Conservation (phyloP, 37 sponge, comb jelly and placozoan genomes). For the Cliona cf. orientalis region DNA sequence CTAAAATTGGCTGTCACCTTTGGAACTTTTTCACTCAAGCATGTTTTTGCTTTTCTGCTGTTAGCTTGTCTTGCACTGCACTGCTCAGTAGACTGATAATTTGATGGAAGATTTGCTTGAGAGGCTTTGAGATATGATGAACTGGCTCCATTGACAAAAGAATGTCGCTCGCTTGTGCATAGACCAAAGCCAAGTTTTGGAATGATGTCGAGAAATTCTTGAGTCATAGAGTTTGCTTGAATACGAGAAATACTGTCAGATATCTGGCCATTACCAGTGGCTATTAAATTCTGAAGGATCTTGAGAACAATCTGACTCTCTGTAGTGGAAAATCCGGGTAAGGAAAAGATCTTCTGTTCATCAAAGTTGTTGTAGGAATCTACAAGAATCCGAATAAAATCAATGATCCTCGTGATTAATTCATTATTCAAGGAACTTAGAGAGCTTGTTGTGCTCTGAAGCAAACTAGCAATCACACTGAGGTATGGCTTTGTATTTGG, state of each 20-base stretch:
- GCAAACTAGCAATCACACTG: not conserved
- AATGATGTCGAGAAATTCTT: not conserved
- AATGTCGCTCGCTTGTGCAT: slow-evolving; percentile 11
- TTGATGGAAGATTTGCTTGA: not conserved
- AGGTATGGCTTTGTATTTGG: not conserved
- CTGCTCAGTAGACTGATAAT: too few relatives aligned
- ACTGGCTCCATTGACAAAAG: not conserved
- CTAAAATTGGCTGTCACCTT: slow-evolving; percentile 19
- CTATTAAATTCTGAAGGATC: not conserved
- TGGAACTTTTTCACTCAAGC: too few relatives aligned
- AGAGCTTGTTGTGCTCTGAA: not conserved
- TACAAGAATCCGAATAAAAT: not conserved
- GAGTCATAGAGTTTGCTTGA: not conserved
- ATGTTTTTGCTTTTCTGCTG: too few relatives aligned
- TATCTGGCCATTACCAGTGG: not conserved
- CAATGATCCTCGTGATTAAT: not conserved
- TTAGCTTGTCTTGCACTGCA: too few relatives aligned
- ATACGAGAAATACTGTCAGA: not conserved
- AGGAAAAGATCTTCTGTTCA: not conserved
- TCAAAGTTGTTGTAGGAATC: not conserved
- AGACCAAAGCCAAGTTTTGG: slow-evolving; percentile 42
- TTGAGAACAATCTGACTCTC: not conserved
- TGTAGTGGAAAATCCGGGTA: not conserved
- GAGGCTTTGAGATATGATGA: slow-evolving; percentile 36
- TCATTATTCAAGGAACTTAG: too few relatives aligned